These are phyloP conservation scores for Otus sunia DNA, from an alignment of 2,113 vertebrate genomes.

Conservation along the genomic window DNA sequence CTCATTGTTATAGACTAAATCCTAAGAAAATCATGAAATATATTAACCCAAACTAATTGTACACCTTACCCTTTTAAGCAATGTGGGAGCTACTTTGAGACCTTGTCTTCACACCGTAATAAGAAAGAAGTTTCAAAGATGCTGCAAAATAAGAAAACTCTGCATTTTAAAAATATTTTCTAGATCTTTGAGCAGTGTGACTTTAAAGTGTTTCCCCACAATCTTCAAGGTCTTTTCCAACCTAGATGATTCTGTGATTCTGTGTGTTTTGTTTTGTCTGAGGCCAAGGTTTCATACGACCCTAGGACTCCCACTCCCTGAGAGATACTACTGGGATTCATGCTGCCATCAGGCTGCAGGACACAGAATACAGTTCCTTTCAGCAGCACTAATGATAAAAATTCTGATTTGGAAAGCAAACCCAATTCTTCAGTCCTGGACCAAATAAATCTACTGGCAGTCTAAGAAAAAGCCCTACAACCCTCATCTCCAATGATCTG, in stretches of 20 bases:
- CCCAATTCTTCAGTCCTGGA: not conserved
- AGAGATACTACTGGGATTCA: not conserved
- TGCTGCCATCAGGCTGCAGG: not conserved
- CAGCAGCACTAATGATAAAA: not conserved
- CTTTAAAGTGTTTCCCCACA: not conserved
- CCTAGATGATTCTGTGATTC: no score
- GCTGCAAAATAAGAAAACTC: not conserved
- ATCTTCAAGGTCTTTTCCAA: no score
- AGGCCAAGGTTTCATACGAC: not conserved
- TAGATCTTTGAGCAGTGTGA: not conserved
- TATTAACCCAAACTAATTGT: not conserved
- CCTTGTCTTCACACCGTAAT: not conserved
- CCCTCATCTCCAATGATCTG: not conserved
- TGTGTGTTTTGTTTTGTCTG: not conserved
- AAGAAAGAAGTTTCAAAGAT: not conserved
- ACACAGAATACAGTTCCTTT: not conserved
- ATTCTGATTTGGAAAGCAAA: not conserved
- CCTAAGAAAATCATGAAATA: not conserved
- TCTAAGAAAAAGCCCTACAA: not conserved
- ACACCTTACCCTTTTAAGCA: not conserved
- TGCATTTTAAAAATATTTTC: rapidly evolving
- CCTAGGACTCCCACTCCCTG: not conserved
- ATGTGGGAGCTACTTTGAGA: not conserved
- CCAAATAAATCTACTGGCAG: not conserved
- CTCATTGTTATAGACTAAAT: not conserved